Conservation (phyloP, 30 jellyfish, hydroid and myxozoan species). For the Aurelia aurita complex sp. Pacific region DNA sequence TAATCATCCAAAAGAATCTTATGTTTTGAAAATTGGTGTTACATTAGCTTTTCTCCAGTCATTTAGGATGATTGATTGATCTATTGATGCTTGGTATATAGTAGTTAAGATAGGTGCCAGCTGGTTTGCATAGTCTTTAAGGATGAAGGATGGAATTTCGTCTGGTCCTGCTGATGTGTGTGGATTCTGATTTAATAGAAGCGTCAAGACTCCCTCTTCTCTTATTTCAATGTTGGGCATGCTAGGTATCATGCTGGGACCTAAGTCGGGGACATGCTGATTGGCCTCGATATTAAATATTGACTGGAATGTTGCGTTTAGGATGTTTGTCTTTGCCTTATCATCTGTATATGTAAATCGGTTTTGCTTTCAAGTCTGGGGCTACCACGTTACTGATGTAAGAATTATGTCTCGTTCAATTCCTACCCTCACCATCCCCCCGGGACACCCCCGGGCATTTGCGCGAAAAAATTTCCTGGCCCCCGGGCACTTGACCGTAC, state of each 20-base stretch:
- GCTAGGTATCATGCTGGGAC: constrained; percentile 9
- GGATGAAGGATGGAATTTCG: constrained; percentile 2
- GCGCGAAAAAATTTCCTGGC: no score
- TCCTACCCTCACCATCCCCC: no score
- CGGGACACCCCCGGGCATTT: no score
- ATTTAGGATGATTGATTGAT: no score
- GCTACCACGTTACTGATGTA: background rate
- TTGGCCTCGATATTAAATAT: constrained; percentile 15
- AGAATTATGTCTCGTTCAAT: background rate
- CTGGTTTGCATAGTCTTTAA: background rate
- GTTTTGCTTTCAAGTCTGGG: background rate
- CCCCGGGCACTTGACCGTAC: no score
- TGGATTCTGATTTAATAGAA: background rate
- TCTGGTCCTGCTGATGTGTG: constrained; percentile 1
- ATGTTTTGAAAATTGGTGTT: background rate
- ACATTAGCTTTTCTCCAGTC: constrained; percentile 2
- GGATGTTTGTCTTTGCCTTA: background rate
- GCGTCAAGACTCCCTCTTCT: constrained; percentile 8
- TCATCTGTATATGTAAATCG: background rate
- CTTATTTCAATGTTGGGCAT: constrained; percentile 1
- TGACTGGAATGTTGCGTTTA: background rate
- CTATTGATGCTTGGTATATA: background rate
- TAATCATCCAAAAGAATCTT: no score
- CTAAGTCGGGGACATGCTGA: constrained; percentile 3
- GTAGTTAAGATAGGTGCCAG: no score